phyloP scores from a whole-genome alignment of 2,797 vertebrate species.

The Austrolebias charrua region DNA sequence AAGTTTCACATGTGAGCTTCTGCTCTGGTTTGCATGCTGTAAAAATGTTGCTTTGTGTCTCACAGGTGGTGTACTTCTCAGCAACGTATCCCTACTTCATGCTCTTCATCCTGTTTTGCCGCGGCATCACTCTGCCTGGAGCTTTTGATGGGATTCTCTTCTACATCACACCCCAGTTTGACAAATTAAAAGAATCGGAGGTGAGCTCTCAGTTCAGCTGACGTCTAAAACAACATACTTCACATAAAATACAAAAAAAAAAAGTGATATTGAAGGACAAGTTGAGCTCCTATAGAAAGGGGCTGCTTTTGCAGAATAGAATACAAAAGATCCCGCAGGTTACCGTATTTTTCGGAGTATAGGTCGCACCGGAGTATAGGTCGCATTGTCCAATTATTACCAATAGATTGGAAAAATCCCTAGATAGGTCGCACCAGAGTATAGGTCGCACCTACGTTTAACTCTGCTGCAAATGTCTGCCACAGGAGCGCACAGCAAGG shows the following conservation, averaged over 20 bases:
- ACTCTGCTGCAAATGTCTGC: no score
- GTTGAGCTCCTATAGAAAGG: background rate
- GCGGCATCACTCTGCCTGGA: slow-evolving; percentile 92
- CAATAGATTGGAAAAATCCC: no score
- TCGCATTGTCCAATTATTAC: no score
- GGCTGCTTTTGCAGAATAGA: background rate
- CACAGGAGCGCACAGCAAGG: no score
- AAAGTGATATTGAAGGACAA: background rate
- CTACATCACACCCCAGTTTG: slow-evolving; percentile 96
- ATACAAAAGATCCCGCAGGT: no score
- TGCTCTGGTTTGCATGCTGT: background rate
- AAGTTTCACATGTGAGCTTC: background rate
- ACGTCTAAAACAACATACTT: slow-evolving; percentile 1
- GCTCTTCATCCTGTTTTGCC: slow-evolving; percentile 97
- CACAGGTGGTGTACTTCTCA: slow-evolving; percentile 97
- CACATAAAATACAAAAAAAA: background rate
- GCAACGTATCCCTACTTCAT: slow-evolving; percentile 98
- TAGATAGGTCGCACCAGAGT: no score
- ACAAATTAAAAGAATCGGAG: slow-evolving; percentile 95
- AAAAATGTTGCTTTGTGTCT: slow-evolving; percentile 25
- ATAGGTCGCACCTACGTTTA: no score
- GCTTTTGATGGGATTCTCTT: slow-evolving; percentile 94
- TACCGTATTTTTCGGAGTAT: no score
- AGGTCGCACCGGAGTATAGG: no score
- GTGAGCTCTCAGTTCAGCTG: slow-evolving; percentile 69